A percentile compares a stretch with the other conserved stretches of the same genome.
Conservation (phyloP, 1,140 invertebrate species). For the Drosophila arizonae region DNA sequence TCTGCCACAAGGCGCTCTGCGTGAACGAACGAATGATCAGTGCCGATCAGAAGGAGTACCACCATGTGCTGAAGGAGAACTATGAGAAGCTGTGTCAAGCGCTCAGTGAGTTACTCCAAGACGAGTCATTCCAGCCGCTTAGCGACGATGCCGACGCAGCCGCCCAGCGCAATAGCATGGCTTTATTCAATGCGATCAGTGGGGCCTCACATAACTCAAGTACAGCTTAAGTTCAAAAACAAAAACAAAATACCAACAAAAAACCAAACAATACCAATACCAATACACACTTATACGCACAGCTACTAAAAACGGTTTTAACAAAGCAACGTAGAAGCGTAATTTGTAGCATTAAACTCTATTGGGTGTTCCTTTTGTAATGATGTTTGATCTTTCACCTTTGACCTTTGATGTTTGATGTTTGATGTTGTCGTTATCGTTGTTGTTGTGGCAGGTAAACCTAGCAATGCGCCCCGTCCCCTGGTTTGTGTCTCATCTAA, state of each 20-base stretch:
- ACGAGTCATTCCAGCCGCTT: slow-evolving; percentile 84
- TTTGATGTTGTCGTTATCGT: slow-evolving; percentile 47
- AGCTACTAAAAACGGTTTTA: slow-evolving; percentile 51
- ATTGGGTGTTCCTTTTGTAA: slow-evolving; percentile 60
- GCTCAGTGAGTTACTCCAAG: slow-evolving; percentile 88
- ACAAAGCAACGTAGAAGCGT: slow-evolving; percentile 41
- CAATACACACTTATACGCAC: slow-evolving; percentile 35
- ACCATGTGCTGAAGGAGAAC: slow-evolving; percentile 92
- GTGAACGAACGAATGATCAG: slow-evolving; percentile 93
- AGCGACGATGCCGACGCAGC: slow-evolving; percentile 79
- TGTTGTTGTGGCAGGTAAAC: slow-evolving; percentile 64
- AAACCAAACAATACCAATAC: slow-evolving; percentile 13
- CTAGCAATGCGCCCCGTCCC: slow-evolving; percentile 41
- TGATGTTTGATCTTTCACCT: slow-evolving; percentile 33
- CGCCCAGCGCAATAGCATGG: slow-evolving; percentile 86
- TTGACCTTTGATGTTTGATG: slow-evolving; percentile 54
- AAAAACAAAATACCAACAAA: slow-evolving; percentile 25
- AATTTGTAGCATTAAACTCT: slow-evolving; percentile 42
- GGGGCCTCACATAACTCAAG: slow-evolving; percentile 87
- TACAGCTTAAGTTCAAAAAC: slow-evolving; percentile 84
- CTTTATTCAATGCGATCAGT: slow-evolving; percentile 87
- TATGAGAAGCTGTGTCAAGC: slow-evolving; percentile 93
- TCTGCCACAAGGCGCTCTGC: slow-evolving; percentile 93
- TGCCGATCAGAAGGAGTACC: slow-evolving; percentile 94
- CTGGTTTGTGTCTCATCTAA: slow-evolving; percentile 51